Base-by-base conservation (phyloP, 1,140 invertebrate genomes). In the Neodiprion fabricii region DNA sequence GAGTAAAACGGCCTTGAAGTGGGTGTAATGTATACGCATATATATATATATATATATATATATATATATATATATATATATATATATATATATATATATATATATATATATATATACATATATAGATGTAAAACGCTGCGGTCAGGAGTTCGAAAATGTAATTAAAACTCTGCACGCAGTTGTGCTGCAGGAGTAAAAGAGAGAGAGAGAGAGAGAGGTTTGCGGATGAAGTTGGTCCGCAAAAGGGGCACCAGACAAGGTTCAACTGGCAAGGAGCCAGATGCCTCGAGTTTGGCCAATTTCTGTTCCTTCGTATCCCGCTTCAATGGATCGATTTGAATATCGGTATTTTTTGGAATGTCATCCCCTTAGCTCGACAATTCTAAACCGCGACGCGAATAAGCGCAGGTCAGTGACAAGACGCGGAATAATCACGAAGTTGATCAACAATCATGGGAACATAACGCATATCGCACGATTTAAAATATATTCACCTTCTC, bases 1-100 rank as follows among this genome's bases (percentile, higher is more conserved):
- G 40, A 49, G 78, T 74, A 80, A 83, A 80, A 79, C 48, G 72
- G 78, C 77, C 77, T 81, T 82, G 81, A 83, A 84, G 73, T 71
- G 23, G 71, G 4, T 68, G 76, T 66, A 73, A 70, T 40, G 28
- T 40, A 5, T 40, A 40, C 5, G 28, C 28, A 40, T 40, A 40
- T 40, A 40, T 40, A 40, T 40, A 40, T 40, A 40, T 40, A 40
- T 40, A 5, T 40, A 40, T 17, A 21, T 4, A 40, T 40, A 5
- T 40, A 40, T 40, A 40, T 40, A 40, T 40, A 40, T 40, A 5
- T 40, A 40, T 17, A 21, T 4, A 40, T 40, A 5, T 40, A 40
- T 40, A 40, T 40, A 40, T 40, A 40, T 40, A 5, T 40, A 40
- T 17, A 21, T 4, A 40, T 40, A 5, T 40, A 40, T 40, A 40